phyloP scores from a whole-genome alignment of 2,113 vertebrate species.

The Antennarius striatus region DNA sequence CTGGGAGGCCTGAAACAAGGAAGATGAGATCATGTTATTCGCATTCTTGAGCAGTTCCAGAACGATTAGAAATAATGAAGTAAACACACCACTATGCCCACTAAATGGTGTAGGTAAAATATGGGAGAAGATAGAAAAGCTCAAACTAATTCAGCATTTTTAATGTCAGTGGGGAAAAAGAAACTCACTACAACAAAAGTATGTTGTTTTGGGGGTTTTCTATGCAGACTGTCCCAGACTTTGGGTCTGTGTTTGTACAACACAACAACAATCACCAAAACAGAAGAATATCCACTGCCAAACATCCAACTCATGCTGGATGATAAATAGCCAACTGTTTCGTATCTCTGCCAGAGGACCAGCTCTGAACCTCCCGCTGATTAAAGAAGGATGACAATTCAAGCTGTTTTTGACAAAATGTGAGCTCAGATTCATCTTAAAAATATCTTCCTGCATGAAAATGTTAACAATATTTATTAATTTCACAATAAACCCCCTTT shows the following conservation, averaged over 20 bases:
- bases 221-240: neutral
- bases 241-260: constrained; percentile 41
- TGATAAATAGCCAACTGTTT: constrained; percentile 45
- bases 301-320: constrained; percentile 38
- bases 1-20: constrained; percentile 31
- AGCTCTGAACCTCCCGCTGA: constrained; percentile 35
- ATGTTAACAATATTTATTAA: neutral
- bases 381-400: constrained; percentile 40
- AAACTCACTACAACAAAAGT: constrained; percentile 32
- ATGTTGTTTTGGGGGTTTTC: neutral
- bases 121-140: constrained; percentile 10
- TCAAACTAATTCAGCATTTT: constrained; percentile 17
- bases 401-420: neutral
- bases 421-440: constrained; percentile 2
- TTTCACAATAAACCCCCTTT: neutral
- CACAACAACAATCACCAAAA: constrained; percentile 70
- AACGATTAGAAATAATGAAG: constrained; percentile 42
- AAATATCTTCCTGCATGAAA: neutral
- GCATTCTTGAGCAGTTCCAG: constrained; percentile 41
- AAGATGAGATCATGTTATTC: constrained; percentile 61
- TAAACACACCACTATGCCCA: constrained; percentile 18
- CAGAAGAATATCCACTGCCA: constrained; percentile 37
- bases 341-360: constrained; percentile 34
- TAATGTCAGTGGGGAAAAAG: constrained; percentile 39
- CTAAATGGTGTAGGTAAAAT: constrained; percentile 18